Conservation (phyloP, 2,888 invertebrate species). For the Crocallis elinguaria region DNA sequence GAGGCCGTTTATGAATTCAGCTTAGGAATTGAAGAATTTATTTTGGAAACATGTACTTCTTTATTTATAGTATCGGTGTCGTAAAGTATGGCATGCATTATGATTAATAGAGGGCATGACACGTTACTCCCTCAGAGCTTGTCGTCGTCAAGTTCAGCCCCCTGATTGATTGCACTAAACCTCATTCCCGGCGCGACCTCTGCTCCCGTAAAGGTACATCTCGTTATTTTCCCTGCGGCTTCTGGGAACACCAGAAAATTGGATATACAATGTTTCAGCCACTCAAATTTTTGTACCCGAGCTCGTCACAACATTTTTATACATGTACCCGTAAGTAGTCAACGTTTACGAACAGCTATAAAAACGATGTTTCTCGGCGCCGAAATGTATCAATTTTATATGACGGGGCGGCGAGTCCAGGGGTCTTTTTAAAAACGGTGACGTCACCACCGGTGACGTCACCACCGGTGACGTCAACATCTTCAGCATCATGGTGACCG, state of each 20-base stretch:
- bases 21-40: neutral
- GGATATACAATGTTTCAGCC: constrained; percentile 63
- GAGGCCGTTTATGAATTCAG: neutral
- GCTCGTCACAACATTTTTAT: constrained; percentile 59
- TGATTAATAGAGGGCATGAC: constrained; percentile 40
- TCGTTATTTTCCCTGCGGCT: constrained; percentile 44
- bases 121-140: constrained; percentile 40
- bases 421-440: no score
- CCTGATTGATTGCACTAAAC: constrained; percentile 57
- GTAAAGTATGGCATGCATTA: constrained; percentile 6
- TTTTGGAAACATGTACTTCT: neutral
- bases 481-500: no score
- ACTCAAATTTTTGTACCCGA: constrained; percentile 46
- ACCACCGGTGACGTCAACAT: no score
- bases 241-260: constrained; percentile 53
- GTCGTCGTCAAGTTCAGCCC: constrained; percentile 41
- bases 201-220: constrained; percentile 52
- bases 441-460: no score
- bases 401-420: no score
- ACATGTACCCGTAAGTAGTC: constrained; percentile 49
- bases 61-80: neutral
- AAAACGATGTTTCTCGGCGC: constrained; percentile 53
- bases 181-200: constrained; percentile 39
- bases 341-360: constrained; percentile 59
- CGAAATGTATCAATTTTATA: constrained; percentile 45